phyloP scores from a whole-genome alignment of 1,140 invertebrate genomes.

The Camponotus vicinus region DNA sequence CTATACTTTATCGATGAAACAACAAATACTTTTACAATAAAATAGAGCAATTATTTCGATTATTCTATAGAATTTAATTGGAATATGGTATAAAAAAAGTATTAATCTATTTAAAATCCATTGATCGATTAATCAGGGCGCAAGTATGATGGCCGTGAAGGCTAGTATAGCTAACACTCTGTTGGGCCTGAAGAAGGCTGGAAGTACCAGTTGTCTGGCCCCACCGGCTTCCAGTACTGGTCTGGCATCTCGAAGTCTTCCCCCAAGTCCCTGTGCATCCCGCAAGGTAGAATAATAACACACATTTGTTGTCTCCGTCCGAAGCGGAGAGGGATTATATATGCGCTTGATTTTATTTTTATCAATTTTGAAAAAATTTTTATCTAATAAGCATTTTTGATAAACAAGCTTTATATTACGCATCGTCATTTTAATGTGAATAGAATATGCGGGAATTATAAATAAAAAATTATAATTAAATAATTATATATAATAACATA shows the following conservation, averaged over 20 bases:
- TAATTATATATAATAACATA: conserved; percentile 22
- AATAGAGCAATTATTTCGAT: conserved; percentile 9
- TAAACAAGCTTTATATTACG: background rate
- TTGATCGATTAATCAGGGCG: conserved; percentile 84
- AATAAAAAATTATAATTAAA: background rate
- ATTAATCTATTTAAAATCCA: conserved; percentile 78
- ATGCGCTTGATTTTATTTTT: conserved; percentile 16
- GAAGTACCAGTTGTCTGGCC: conserved; percentile 88
- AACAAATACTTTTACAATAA: background rate
- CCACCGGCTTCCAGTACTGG: conserved; percentile 86
- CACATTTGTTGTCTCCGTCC: conserved; percentile 56
- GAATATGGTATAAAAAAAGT: conserved; percentile 29
- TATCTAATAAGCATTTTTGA: background rate
- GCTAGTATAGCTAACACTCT: conserved; percentile 87
- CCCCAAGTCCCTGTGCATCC: conserved; percentile 91
- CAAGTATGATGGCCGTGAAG: conserved; percentile 85
- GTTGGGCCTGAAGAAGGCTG: conserved; percentile 87
- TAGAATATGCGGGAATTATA: background rate
- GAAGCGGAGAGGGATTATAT: conserved; percentile 65
- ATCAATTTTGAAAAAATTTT: background rate
- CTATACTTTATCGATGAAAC: conserved; percentile 42
- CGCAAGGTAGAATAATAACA: conserved; percentile 86
- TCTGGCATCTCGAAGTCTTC: conserved; percentile 90
- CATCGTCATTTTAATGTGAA: background rate
- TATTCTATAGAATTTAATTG: conserved; percentile 38